A percentile compares a stretch with the other conserved stretches of the same genome.
Evolutionary conservation across 2,113 vertebrate species (phyloP).

Genomic region (Tetraodon nigroviridis): DNA sequence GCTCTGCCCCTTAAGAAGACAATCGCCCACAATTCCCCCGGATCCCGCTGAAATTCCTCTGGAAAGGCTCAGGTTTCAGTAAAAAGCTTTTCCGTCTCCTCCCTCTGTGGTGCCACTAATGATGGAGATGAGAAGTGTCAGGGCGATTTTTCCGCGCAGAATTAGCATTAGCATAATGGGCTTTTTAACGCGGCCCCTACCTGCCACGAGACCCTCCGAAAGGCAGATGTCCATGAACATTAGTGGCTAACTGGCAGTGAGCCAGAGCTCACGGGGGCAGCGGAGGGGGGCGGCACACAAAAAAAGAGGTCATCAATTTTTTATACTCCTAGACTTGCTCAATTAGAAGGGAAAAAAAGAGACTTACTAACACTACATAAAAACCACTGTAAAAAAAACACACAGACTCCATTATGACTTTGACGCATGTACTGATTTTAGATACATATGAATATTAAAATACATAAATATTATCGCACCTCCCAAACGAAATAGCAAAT

Average conservation of each 20-base stretch:
- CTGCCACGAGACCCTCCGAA: constrained; percentile 52
- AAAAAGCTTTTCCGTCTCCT: constrained; percentile 49
- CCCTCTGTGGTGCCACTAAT: constrained; percentile 41
- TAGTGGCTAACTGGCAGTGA: constrained; percentile 54
- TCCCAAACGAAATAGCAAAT: no score
- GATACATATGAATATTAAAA: background rate
- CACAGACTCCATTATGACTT: constrained; percentile 28
- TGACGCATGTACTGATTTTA: constrained; percentile 52
- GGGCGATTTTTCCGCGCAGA: constrained; percentile 39
- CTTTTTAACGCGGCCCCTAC: constrained; percentile 64
- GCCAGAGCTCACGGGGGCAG: constrained; percentile 47
- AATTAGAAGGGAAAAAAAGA: constrained; percentile 19
- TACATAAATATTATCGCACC: no score
- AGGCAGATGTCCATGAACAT: constrained; percentile 54
- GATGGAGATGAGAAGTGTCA: constrained; percentile 56
- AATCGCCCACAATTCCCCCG: constrained; percentile 29
- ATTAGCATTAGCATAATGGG: constrained; percentile 71
- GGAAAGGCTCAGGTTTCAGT: constrained; percentile 52
- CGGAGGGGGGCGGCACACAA: constrained; percentile 28
- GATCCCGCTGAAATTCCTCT: constrained; percentile 39
- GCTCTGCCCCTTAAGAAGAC: constrained; percentile 26
- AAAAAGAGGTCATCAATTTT: constrained; percentile 53
- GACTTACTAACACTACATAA: constrained; percentile 9
- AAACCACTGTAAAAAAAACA: constrained; percentile 33
- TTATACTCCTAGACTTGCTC: constrained; percentile 41